Percentiles rank a stretch among this genome's conserved stretches.
phyloP scores from a whole-genome alignment of 1,140 invertebrate genomes.

The Caenorhabditis inopinata region DNA sequence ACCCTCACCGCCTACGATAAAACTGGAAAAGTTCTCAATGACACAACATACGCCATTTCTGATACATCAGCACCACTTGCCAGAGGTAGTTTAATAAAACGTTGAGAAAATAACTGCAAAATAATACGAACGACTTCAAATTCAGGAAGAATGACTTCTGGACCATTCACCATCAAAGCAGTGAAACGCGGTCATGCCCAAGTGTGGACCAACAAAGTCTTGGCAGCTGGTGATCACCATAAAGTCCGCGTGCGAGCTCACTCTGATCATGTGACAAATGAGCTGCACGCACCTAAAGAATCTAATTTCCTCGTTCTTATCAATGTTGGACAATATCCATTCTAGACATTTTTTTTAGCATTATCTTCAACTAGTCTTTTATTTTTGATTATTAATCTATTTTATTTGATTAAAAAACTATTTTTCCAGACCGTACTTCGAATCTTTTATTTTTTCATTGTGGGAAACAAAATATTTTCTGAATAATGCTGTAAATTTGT shows the following conservation, averaged over 20 bases:
- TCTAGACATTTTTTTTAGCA: constrained; percentile 9
- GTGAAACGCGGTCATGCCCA: constrained; percentile 1
- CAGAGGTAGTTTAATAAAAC: not conserved
- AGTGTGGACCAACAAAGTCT: constrained; percentile 4
- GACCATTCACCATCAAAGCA: constrained; percentile 24
- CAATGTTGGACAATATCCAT: constrained; percentile 42
- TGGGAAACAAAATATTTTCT: too few species aligned
- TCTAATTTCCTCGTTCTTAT: constrained; percentile 36
- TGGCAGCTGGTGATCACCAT: constrained; percentile 5
- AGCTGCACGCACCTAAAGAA: constrained; percentile 28
- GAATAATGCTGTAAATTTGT: too few species aligned
- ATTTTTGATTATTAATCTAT: not conserved
- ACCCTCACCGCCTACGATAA: constrained; percentile 56
- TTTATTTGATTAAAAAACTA: too few species aligned
- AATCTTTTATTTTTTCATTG: too few species aligned
- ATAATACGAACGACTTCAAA: not conserved
- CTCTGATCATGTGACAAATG: not conserved
- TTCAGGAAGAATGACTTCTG: constrained; percentile 3
- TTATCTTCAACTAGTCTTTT: not conserved
- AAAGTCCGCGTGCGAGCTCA: constrained; percentile 15
- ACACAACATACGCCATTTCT: constrained; percentile 28
- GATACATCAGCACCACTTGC: not conserved
- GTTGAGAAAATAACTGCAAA: not conserved
- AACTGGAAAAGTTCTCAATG: constrained; percentile 47
- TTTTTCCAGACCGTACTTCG: too few species aligned